phyloP scores from a whole-genome alignment of 2,888 invertebrate genomes.

The Rhynchonema sp. region DNA sequence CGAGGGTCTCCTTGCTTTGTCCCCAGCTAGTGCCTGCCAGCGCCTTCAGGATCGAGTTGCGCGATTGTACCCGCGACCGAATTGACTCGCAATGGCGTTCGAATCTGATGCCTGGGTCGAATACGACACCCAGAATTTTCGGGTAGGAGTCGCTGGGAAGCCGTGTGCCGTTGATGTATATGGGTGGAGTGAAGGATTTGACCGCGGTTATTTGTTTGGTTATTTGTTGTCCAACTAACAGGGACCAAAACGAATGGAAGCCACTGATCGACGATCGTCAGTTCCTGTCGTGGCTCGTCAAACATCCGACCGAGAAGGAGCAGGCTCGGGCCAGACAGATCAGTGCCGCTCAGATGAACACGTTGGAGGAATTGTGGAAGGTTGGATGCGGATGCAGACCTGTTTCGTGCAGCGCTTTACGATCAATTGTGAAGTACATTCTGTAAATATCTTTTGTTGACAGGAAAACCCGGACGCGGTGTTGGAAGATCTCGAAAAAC shows the following conservation, averaged over 20 bases:
- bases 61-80: too few species aligned
- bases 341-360: conserved; percentile 86
- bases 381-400: conserved; percentile 10
- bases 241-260: conserved; percentile 92
- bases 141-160: too few species aligned
- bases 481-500: conserved; percentile 90
- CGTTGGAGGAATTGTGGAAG: conserved; percentile 94
- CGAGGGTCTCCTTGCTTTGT: too few species aligned
- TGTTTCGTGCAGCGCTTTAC: background rate
- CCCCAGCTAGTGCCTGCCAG: too few species aligned
- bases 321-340: conserved; percentile 87
- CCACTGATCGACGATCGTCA: conserved; percentile 87
- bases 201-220: background rate
- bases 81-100: too few species aligned
- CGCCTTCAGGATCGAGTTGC: too few species aligned
- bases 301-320: conserved; percentile 89
- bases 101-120: too few species aligned
- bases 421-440: background rate
- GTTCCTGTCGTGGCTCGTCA: conserved; percentile 87
- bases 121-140: too few species aligned
- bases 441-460: background rate
- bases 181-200: too few species aligned
- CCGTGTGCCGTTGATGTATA: too few species aligned
- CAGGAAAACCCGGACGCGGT: conserved; percentile 84
- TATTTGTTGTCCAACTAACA: conserved; percentile 9